Percentiles rank a stretch among this genome's conserved stretches.
Evolutionary conservation across 1,140 invertebrate genomes (phyloP).

Genomic region (Drosophila azteca): DNA sequence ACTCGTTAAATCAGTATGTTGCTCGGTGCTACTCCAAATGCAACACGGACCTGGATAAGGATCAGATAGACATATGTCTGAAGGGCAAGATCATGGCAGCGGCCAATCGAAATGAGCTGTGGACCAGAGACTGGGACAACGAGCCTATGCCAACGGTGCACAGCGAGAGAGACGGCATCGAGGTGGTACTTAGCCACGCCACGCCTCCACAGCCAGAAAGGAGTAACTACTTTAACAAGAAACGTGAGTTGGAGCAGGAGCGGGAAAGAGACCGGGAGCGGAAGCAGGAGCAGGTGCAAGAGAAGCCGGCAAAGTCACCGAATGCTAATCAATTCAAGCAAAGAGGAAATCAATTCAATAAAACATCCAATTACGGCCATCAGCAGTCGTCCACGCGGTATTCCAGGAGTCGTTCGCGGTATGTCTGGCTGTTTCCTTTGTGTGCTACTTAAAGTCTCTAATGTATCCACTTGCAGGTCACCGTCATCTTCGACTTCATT

Average conservation of each 20-base stretch:
- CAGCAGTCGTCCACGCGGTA: constrained; percentile 48
- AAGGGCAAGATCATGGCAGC: constrained; percentile 96
- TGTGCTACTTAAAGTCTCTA: no score
- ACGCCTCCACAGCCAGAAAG: constrained; percentile 54
- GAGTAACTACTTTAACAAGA: constrained; percentile 69
- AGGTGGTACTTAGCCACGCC: constrained; percentile 65
- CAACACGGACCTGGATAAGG: constrained; percentile 93
- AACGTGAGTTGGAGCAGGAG: constrained; percentile 59
- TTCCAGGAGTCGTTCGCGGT: constrained; percentile 78
- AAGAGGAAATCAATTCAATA: constrained; percentile 63
- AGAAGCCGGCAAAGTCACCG: constrained; percentile 34
- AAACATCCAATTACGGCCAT: constrained; percentile 36
- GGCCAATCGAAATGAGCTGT: constrained; percentile 92
- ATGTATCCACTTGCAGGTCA: constrained; percentile 38
- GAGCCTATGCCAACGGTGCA: constrained; percentile 94
- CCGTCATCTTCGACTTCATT: constrained; percentile 62
- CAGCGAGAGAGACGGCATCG: constrained; percentile 89
- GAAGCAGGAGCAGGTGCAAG: constrained; percentile 23
- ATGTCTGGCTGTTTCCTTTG: constrained; percentile 22
- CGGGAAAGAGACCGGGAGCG: constrained; percentile 43
- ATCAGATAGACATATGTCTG: constrained; percentile 96
- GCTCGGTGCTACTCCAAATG: constrained; percentile 96
- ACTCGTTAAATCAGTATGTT: constrained; percentile 92
- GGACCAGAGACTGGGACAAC: constrained; percentile 95
- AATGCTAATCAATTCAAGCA: constrained; percentile 61